phyloP scores from a whole-genome alignment of 1,140 invertebrate species.

The Gonioctena quinquepunctata region DNA sequence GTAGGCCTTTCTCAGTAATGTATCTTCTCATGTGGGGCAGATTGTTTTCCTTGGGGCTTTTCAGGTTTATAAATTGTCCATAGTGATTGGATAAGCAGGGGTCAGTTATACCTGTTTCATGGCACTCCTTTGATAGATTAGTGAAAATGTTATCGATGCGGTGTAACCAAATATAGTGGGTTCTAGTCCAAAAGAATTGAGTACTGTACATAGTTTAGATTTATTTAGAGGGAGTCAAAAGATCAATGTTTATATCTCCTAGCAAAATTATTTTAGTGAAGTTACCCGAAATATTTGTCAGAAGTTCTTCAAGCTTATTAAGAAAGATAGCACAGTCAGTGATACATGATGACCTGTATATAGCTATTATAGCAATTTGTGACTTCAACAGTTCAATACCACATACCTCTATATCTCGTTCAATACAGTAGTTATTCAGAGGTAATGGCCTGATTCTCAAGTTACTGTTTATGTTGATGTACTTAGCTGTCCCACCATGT shows the following conservation, averaged over 20 bases:
- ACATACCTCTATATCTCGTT: constrained; percentile 6
- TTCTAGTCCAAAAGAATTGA: neutral
- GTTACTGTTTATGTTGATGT: neutral
- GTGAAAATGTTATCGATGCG: neutral
- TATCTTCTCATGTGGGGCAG: too few relatives aligned
- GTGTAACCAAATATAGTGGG: neutral
- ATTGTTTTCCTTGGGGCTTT: too few relatives aligned
- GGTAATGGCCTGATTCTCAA: neutral
- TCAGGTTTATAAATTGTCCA: too few relatives aligned
- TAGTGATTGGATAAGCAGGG: neutral
- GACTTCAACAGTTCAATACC: neutral
- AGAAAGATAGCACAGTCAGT: neutral
- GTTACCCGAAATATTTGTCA: neutral
- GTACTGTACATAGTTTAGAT: neutral
- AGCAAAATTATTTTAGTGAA: constrained; percentile 1
- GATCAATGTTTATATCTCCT: neutral
- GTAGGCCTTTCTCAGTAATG: too few relatives aligned
- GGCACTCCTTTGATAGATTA: neutral
- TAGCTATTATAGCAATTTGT: neutral
- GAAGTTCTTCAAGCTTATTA: neutral
- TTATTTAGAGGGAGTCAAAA: too few relatives aligned
- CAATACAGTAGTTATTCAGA: neutral
- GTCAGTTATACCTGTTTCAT: neutral
- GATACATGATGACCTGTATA: neutral
- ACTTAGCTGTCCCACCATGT: neutral